Conservation (phyloP, 2,888 invertebrate genomes). For the Stenodema calcarata region DNA sequence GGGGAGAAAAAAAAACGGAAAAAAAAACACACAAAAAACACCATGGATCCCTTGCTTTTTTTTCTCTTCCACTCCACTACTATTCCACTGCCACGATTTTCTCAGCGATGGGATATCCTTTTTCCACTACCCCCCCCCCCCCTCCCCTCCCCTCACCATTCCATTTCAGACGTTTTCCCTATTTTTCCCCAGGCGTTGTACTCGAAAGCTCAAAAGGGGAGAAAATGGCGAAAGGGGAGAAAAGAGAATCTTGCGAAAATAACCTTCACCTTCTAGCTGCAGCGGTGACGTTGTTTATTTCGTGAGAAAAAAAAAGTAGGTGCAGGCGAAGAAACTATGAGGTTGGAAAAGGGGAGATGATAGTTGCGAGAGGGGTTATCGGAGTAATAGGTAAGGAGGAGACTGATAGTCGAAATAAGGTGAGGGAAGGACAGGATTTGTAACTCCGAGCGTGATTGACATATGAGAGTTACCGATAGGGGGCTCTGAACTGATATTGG, state of each 20-base stretch:
- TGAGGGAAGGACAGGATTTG: neutral
- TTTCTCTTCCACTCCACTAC: neutral
- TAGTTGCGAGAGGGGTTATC: too few species aligned
- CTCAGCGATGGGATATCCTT: neutral
- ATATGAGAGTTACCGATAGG: slow-evolving; percentile 15
- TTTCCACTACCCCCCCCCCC: neutral
- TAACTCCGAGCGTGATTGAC: slow-evolving; percentile 17
- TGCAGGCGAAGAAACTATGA: neutral
- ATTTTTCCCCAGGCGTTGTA: neutral
- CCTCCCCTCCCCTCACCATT: neutral
- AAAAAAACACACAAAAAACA: slow-evolving; percentile 32
- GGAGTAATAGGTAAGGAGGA: too few species aligned
- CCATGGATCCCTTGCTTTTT: neutral
- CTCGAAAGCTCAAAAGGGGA: slow-evolving; percentile 29
- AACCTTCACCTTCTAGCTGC: neutral
- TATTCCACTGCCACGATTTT: slow-evolving; percentile 4
- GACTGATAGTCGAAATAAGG: neutral
- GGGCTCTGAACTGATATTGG: neutral
- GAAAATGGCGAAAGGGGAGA: slow-evolving; percentile 1
- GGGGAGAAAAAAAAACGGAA: slow-evolving; percentile 34
- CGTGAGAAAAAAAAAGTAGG: too few species aligned
- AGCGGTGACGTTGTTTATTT: neutral
- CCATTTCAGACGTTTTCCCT: neutral
- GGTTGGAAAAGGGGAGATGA: neutral
- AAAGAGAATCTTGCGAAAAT: slow-evolving; percentile 27